Conservation (phyloP, 2,888 invertebrate species). For the Chloromyia formosa region DNA sequence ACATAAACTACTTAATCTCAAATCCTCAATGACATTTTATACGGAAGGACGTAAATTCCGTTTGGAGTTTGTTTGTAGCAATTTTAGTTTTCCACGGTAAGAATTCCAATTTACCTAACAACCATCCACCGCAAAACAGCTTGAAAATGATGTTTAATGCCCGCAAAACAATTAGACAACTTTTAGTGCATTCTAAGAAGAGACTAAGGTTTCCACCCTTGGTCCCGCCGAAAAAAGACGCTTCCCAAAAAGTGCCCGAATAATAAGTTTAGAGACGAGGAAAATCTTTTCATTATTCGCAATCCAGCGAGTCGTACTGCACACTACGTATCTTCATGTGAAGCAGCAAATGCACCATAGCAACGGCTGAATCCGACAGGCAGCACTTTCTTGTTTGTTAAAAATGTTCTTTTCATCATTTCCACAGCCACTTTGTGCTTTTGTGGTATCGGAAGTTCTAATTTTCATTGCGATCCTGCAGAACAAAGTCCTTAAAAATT, state of each 20-base stretch:
- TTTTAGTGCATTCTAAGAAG: background rate
- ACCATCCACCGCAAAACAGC: background rate
- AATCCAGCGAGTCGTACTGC: background rate
- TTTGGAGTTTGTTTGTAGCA: background rate
- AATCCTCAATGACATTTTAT: too few relatives aligned
- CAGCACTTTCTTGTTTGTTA: background rate
- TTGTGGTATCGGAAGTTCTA: slow-evolving; percentile 34
- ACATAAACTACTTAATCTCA: too few relatives aligned
- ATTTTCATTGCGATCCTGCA: slow-evolving; percentile 34
- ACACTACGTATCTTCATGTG: background rate
- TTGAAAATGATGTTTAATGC: background rate
- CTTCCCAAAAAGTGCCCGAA: background rate
- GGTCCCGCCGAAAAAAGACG: background rate
- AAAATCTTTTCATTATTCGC: background rate
- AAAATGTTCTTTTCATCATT: slow-evolving; percentile 31
- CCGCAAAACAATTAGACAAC: slow-evolving; percentile 20
- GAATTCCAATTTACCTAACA: background rate
- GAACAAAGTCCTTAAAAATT: slow-evolving; percentile 32
- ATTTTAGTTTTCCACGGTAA: background rate
- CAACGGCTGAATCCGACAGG: background rate
- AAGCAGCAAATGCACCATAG: background rate
- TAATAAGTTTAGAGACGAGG: background rate
- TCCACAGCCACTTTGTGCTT: slow-evolving; percentile 22
- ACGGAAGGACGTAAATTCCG: too few relatives aligned
- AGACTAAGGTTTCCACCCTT: too few relatives aligned